phyloP scores from a whole-genome alignment of 2,888 invertebrate species.

The Tetropium fuscum region DNA sequence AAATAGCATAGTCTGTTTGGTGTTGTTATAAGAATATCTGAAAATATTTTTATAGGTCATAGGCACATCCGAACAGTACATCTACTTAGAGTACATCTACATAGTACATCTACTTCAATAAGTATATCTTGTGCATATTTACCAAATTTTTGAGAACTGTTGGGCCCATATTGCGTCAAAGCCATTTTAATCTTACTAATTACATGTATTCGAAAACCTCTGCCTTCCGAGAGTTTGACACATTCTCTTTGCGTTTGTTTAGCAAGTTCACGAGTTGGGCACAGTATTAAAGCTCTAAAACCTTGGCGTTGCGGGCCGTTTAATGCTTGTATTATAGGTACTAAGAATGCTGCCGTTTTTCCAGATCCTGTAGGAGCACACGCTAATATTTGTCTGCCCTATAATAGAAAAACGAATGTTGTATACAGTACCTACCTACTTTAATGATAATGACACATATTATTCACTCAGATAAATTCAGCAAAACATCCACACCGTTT shows the following conservation, averaged over 20 bases:
- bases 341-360: conserved; percentile 94
- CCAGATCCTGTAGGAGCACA: conserved; percentile 99
- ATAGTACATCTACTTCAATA: no score
- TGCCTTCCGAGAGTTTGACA: conserved; percentile 78
- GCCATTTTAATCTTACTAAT: conserved; percentile 84
- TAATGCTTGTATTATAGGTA: conserved; percentile 87
- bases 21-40: conserved; percentile 93
- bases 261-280: conserved; percentile 94
- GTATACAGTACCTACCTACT: no score
- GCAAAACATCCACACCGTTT: no score
- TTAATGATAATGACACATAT: no score
- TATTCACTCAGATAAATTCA: no score
- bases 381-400: conserved; percentile 87
- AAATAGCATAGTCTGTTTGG: conserved; percentile 92
- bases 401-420: conserved; percentile 35
- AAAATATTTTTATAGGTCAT: no score
- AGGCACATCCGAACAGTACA: no score
- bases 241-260: conserved; percentile 91
- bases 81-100: no score
- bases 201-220: conserved; percentile 80
- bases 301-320: conserved; percentile 79
- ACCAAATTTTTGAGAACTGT: conserved; percentile 84
- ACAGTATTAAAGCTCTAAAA: conserved; percentile 87
- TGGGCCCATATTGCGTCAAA: conserved; percentile 77
- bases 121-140: conserved; percentile 48